Evolutionary conservation across 2,797 vertebrate genomes (phyloP).

Genomic region (Erithacus rubecula): DNA sequence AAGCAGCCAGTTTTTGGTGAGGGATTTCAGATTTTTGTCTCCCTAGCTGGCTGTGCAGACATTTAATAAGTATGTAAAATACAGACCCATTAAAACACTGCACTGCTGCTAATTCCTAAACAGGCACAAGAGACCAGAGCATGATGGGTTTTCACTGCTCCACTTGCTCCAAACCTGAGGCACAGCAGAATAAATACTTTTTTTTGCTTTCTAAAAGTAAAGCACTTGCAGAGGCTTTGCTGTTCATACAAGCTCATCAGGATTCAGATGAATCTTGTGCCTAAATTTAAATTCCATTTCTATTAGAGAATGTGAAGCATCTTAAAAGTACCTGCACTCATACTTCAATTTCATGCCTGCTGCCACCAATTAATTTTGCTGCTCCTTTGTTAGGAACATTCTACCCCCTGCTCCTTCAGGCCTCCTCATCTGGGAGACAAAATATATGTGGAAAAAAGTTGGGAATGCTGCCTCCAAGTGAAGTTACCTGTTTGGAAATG

Average conservation of each 20-base stretch:
- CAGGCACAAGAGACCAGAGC: background rate
- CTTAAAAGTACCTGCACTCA: background rate
- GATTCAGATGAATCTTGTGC: background rate
- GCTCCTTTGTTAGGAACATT: background rate
- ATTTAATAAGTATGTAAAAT: background rate
- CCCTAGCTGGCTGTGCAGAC: background rate
- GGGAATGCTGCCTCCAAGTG: background rate
- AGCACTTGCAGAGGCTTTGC: background rate
- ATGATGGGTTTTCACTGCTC: fast-evolving
- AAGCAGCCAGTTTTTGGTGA: background rate
- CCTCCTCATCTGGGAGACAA: background rate
- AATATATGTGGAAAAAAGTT: background rate
- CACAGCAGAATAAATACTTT: background rate
- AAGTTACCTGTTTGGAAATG: background rate
- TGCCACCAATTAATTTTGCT: background rate
- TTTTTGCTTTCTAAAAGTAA: background rate
- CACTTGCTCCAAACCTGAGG: background rate
- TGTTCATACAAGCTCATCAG: background rate
- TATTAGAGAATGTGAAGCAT: background rate
- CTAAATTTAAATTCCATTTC: background rate
- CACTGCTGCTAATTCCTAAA: background rate
- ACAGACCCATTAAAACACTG: background rate
- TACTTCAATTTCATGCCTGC: background rate
- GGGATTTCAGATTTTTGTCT: background rate
- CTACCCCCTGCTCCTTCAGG: background rate